Conservation (phyloP, 1,140 invertebrate species). For the Cotesia glomerata region DNA sequence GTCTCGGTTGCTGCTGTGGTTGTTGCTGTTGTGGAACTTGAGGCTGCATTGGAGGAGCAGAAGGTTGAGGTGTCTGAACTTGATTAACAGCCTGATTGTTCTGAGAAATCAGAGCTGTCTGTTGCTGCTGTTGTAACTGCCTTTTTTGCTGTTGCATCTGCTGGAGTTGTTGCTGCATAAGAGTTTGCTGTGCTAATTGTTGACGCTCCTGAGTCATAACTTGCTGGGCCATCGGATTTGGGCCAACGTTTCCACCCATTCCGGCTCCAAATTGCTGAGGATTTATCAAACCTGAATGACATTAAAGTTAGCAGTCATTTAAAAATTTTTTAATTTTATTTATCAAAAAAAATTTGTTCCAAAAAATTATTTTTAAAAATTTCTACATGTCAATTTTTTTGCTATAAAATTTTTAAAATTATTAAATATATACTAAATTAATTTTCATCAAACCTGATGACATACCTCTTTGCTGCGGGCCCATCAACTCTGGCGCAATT, state of each 20-base stretch:
- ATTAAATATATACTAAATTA: no score
- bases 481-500: slow-evolving; percentile 65
- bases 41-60: slow-evolving; percentile 60
- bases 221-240: slow-evolving; percentile 57
- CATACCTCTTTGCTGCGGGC: slow-evolving; percentile 58
- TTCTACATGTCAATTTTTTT: no score
- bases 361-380: no score
- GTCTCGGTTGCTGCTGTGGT: slow-evolving; percentile 63
- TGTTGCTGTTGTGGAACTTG: slow-evolving; percentile 63
- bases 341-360: no score
- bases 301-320: no score
- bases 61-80: slow-evolving; percentile 53
- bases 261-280: slow-evolving; percentile 57
- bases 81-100: slow-evolving; percentile 49
- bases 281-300: slow-evolving; percentile 56
- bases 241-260: slow-evolving; percentile 42
- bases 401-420: no score
- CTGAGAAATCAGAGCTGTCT: slow-evolving; percentile 53
- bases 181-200: slow-evolving; percentile 48
- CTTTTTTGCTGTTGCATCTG: slow-evolving; percentile 54
- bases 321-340: no score
- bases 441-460: slow-evolving; percentile 54
- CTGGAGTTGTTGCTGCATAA: slow-evolving; percentile 54
- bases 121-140: slow-evolving; percentile 40
- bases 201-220: slow-evolving; percentile 50